Evolutionary conservation across 1,140 invertebrate species (phyloP), one percentile per base, ranked within the genome.

Genomic region (Eriocheir sinensis): DNA sequence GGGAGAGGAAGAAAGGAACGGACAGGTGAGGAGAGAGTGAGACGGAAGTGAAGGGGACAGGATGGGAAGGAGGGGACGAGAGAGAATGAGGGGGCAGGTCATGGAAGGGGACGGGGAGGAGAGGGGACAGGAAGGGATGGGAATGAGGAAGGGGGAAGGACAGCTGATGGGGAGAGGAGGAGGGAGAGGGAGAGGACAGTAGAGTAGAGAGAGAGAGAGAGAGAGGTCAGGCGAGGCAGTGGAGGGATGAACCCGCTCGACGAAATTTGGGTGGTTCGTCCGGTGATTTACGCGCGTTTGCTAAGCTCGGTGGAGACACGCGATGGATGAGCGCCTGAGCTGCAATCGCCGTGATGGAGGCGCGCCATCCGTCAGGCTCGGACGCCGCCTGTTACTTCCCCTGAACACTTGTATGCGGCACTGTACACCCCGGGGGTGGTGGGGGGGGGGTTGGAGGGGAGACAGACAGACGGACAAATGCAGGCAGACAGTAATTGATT

Each of bases 251-350:
- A 86, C 83, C 36, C 36, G 83, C 34, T 41, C 40, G 34, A 86
- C 83, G 36, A 86, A 41, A 38, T 86, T 72, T 72, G 60, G 60
- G 60, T 72, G 60, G 60, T 90, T 90, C 36, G 32, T 32, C 36
- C 30, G 34, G 72, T 90, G 89, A 90, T 90, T 90, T 90, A 90
- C 89, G 89, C 48, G 53, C 72, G 89, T 90, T 90, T 90, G 48
- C 48, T 90, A 90, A 90, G 89, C 89, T 90, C 72, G 72, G 89
- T 36, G 48, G 89, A 90, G 89, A 90, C 89, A 90, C 89, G 53
- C 38, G 89, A 90, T 90, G 89, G 89, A 90, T 90, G 89, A 90
- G 48, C 48, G 48, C 89, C 36, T 90, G 72, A 90, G 89, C 89
- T 72, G 89, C 89, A 72, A 90, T 90, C 89, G 72, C 30, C 34